Evolutionary conservation across 2,888 invertebrate genomes (phyloP).

Genomic region (Nemotelus nigrinus): DNA sequence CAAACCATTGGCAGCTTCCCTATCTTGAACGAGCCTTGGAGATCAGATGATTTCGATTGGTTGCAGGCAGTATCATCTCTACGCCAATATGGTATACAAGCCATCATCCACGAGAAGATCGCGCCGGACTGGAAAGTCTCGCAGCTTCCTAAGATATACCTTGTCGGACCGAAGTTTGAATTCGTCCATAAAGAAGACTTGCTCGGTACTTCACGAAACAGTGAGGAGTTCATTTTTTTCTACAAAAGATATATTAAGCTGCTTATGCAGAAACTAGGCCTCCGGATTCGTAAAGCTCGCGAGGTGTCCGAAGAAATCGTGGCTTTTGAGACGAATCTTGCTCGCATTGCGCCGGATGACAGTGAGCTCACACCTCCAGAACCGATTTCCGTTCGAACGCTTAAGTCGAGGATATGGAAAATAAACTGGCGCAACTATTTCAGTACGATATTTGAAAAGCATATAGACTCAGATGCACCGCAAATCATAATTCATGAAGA

Average conservation of each 20-base stretch:
- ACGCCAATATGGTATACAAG: not conserved
- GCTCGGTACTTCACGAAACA: constrained; percentile 27
- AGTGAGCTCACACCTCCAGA: constrained; percentile 66
- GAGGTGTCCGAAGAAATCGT: constrained; percentile 24
- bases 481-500: constrained; percentile 20
- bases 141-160: not conserved
- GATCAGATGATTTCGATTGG: constrained; percentile 12
- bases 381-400: constrained; percentile 74
- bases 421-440: constrained; percentile 68
- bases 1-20: not conserved
- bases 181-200: constrained; percentile 24
- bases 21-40: constrained; percentile 5
- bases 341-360: constrained; percentile 77
- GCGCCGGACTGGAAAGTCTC: constrained; percentile 12
- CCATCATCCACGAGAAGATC: constrained; percentile 10
- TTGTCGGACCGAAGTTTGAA: constrained; percentile 17
- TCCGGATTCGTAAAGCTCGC: constrained; percentile 8
- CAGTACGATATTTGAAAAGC: not conserved
- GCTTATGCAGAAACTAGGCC: not conserved
- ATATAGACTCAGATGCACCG: not conserved
- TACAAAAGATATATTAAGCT: constrained; percentile 34
- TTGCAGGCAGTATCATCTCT: not conserved
- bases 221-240: constrained; percentile 30
- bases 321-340: constrained; percentile 57
- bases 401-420: constrained; percentile 72